Evolutionary conservation across 2,113 vertebrate species (phyloP), one percentile per base, ranked within the genome.

Genomic region (Eclectus roratus): DNA sequence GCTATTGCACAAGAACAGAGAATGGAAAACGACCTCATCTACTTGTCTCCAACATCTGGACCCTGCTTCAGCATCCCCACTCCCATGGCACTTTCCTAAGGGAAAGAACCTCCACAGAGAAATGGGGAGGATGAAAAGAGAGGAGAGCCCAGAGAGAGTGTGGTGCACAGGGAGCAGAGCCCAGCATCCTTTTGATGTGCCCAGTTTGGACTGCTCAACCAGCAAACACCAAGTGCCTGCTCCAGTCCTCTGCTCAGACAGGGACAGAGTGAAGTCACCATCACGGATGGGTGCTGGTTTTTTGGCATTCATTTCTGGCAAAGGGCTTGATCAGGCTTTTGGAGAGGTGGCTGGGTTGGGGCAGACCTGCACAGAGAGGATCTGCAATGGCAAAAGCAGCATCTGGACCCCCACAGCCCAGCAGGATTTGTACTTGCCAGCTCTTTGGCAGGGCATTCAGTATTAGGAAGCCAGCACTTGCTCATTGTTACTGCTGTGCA

Each of bases 21-120:
- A 82, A 52, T 82, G 82, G 90, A 95, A 94, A 97, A 94, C 90
- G 96, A 90, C 43, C 28, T 93, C 85, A 66, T 93, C 82, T 85
- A 68, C 35, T 83, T 56, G 37, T 90, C 58, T 64, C 88, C 76
- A 70, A 24, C 79, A 85, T 91, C 66, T 88, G 76, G 84, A 52
- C 50, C 37, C 66, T 61, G 71, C 81, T 71, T 18, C 63, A 27
- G 85, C 82, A 85, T 28, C 88, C 78, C 73, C 43, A 4, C 47
- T 94, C 66, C 74, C 58, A 35, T 3, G 2, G 60, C 2, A 0
- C 49, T 43, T 71, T 47, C 92, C 81, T 70, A 49, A n/a, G 70
- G 28, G 85, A 77, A 73, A 70, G 80, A 82, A 3, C 23, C 43
- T 72, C 65, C 28, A 20, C 52, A 47, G 27, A 44, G 56, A 55